Evolutionary conservation across 2,888 invertebrate species (phyloP), one percentile per base, ranked within the genome.

Genomic region (Hoplodrina ambigua): DNA sequence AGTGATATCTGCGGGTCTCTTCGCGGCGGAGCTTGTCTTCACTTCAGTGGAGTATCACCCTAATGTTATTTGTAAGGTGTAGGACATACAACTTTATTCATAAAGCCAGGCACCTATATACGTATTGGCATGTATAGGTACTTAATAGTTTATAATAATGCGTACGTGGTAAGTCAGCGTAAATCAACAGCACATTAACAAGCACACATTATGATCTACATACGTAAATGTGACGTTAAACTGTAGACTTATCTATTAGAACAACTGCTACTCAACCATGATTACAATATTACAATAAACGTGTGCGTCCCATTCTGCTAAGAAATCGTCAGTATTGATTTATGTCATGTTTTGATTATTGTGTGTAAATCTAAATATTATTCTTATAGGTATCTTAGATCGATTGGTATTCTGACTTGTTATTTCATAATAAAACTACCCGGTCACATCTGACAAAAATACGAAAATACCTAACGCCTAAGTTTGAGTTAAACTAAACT

Each of bases 201-300:
- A 19, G 8, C 15, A 62, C 55, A 63, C 52, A 46, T 46, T 46
- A 61, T 58, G 63, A 46, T 62, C 7, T 50, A 79, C 77, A 72
- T 69, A 78, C 84, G 82, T 67, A 75, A 60, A 55, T 83, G 37
- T 82, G 82, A 83, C 84, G 82, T 68, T 60, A 41, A 52, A 46
- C 58, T n/a, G 17, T 6, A 54, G 20, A 25, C 19, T 55, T 67
- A 72, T 81, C 69, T 53, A 37, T 25, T 53, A 53, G 53, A 61
- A 65, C 59, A 50, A 49, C 44, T 52, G 50, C 55, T 60, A 67
- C 57, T 70, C 13, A 57, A 30, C 41, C 46, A 41, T 54, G 53
- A 74, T 56, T 44, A 72, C 33, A 54, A 19, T 46, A 41, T 56
- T 33, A 55, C 37, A 57, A 58, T 60, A 52, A 67, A 52, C 60